Percentiles rank a stretch among this genome's conserved stretches.
Evolutionary conservation across 53 echinoderm and acorn worm species (phyloP).

Genomic region (Paelopatides confundens): DNA sequence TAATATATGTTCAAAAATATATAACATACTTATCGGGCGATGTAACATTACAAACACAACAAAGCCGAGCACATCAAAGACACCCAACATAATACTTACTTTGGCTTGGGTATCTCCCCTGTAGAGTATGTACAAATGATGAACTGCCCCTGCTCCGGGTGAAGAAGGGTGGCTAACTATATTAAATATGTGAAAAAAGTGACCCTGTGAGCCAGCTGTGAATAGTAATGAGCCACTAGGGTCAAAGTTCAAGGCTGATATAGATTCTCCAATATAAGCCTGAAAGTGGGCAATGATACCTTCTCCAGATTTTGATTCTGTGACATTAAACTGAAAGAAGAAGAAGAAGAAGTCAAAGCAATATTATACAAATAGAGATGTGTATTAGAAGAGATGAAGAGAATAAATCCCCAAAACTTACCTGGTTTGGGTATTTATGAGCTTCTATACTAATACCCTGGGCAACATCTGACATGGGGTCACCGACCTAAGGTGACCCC

Average conservation of each 20-base stretch:
- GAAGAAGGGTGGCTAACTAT: constrained; percentile 86
- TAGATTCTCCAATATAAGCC: constrained; percentile 87
- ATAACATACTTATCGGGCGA: too few species aligned
- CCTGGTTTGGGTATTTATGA: too few species aligned
- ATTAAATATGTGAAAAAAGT: constrained; percentile 94
- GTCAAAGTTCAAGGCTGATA: constrained; percentile 94
- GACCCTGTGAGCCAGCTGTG: constrained; percentile 92
- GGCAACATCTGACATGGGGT: too few species aligned
- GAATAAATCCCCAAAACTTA: too few species aligned
- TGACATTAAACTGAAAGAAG: constrained; percentile 80
- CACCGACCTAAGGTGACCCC: too few species aligned
- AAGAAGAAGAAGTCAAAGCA: background rate
- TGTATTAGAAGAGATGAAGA: background rate
- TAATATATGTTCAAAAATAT: too few species aligned
- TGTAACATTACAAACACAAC: too few species aligned
- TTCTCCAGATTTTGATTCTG: constrained; percentile 76
- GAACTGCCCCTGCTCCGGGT: constrained; percentile 84
- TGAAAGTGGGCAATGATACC: constrained; percentile 93
- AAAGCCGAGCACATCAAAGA: constrained; percentile 78
- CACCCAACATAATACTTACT: constrained; percentile 44
- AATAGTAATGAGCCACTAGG: constrained; percentile 86
- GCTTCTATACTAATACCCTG: too few species aligned
- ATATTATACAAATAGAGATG: background rate
- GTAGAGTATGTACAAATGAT: constrained; percentile 91
- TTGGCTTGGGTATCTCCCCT: constrained; percentile 96